phyloP scores from a whole-genome alignment of 2,113 vertebrate species.

The Rhabdornis inornatus region DNA sequence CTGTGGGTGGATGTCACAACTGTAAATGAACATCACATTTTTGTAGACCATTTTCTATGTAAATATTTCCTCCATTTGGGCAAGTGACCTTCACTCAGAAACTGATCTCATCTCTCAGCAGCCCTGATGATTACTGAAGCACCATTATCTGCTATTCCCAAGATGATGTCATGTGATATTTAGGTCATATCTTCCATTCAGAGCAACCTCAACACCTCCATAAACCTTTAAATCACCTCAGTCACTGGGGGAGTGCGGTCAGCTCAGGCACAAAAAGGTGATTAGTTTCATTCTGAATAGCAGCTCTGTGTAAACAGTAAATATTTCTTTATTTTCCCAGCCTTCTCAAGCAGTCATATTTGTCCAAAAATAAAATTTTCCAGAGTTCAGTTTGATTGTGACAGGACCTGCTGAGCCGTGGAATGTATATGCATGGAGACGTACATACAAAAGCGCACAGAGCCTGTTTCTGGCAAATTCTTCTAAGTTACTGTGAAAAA shows the following conservation, averaged over 20 bases:
- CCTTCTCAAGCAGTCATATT: not conserved
- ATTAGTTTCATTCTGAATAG: not conserved
- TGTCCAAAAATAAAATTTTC: not conserved
- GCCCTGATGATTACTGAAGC: not conserved
- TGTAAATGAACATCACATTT: not conserved
- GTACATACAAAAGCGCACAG: not conserved
- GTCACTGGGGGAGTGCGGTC: not conserved
- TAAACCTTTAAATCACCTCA: not conserved
- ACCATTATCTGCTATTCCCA: not conserved
- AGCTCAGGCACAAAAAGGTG: not conserved
- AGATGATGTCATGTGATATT: not conserved
- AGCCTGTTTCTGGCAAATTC: not conserved
- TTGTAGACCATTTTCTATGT: not conserved
- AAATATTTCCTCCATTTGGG: not conserved
- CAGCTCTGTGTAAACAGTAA: not conserved
- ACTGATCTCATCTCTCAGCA: not conserved
- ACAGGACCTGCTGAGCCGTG: not conserved
- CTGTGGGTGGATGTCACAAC: not conserved
- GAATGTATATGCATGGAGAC: not conserved
- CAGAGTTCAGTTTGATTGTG: not conserved
- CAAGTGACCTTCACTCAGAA: not conserved
- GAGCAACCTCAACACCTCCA: not conserved
- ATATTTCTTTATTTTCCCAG: not conserved
- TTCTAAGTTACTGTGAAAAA: not conserved
- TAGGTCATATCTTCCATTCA: not conserved